Conservation (phyloP, 2,797 vertebrate genomes). For the Sciaenops ocellatus region DNA sequence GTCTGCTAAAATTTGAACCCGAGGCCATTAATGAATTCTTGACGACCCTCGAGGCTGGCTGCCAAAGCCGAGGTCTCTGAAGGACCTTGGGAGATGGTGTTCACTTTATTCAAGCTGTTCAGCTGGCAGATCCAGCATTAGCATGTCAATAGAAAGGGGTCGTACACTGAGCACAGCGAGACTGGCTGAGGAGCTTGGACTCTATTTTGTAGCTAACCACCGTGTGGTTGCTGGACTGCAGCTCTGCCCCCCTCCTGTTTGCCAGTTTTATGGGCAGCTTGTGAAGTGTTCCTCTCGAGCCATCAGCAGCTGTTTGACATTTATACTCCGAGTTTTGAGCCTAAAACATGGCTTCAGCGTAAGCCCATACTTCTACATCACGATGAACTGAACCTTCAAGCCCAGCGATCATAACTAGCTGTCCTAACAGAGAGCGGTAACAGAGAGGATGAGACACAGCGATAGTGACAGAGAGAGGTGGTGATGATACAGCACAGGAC, state of each 20-base stretch:
- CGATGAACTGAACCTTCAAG: slow-evolving; percentile 5
- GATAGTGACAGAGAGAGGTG: neutral
- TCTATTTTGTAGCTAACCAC: slow-evolving; percentile 43
- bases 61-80: slow-evolving; percentile 69
- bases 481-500: neutral
- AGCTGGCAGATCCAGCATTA: slow-evolving; percentile 81
- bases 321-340: slow-evolving; percentile 35
- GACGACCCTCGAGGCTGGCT: slow-evolving; percentile 47
- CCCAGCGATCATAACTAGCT: slow-evolving; percentile 8
- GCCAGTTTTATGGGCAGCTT: slow-evolving; percentile 52
- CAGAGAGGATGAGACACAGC: neutral
- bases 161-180: slow-evolving; percentile 46
- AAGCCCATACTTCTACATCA: slow-evolving; percentile 17
- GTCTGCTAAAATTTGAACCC: slow-evolving; percentile 34
- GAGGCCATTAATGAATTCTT: slow-evolving; percentile 52
- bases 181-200: slow-evolving; percentile 48
- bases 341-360: slow-evolving; percentile 28
- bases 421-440: neutral
- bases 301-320: slow-evolving; percentile 65
- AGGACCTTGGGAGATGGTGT: slow-evolving; percentile 67
- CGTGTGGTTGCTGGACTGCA: slow-evolving; percentile 49
- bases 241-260: slow-evolving; percentile 40
- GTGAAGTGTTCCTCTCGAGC: slow-evolving; percentile 41
- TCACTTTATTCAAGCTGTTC: slow-evolving; percentile 81
- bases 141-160: slow-evolving; percentile 84